phyloP scores from a whole-genome alignment of 2,113 vertebrate genomes.

The Alexandromys fortis region DNA sequence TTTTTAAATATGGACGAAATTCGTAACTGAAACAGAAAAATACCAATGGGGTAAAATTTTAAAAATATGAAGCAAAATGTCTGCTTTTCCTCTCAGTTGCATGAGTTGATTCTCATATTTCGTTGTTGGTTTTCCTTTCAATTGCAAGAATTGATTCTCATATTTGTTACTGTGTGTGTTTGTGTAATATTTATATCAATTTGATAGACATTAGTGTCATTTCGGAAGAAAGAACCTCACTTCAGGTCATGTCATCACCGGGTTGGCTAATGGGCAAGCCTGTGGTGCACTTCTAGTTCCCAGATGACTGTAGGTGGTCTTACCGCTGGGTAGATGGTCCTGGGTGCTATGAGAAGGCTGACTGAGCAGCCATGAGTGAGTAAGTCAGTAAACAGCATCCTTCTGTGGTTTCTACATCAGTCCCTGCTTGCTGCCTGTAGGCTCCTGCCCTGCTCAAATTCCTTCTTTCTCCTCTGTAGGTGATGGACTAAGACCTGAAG shows the following conservation, averaged over 20 bases:
- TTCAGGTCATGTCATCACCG: neutral
- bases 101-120: neutral
- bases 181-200: neutral
- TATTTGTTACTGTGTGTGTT: neutral
- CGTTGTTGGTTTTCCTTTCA: neutral
- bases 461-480: neutral
- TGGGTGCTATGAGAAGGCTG: neutral
- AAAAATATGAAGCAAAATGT: neutral
- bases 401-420: neutral
- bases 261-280: neutral
- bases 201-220: neutral
- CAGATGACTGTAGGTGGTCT: neutral
- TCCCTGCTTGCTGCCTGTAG: neutral
- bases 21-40: neutral
- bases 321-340: neutral
- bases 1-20: neutral
- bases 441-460: neutral
- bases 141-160: neutral
- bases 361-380: neutral
- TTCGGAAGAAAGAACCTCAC: neutral
- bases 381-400: neutral
- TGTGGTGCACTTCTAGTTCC: neutral
- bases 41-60: neutral
- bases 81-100: neutral
- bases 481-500: neutral